Percentiles rank a stretch among this genome's conserved stretches.
These are phyloP conservation scores for Setipinna tenuifilis DNA, from an alignment of 2,797 vertebrate species.

Conservation along the genomic window DNA sequence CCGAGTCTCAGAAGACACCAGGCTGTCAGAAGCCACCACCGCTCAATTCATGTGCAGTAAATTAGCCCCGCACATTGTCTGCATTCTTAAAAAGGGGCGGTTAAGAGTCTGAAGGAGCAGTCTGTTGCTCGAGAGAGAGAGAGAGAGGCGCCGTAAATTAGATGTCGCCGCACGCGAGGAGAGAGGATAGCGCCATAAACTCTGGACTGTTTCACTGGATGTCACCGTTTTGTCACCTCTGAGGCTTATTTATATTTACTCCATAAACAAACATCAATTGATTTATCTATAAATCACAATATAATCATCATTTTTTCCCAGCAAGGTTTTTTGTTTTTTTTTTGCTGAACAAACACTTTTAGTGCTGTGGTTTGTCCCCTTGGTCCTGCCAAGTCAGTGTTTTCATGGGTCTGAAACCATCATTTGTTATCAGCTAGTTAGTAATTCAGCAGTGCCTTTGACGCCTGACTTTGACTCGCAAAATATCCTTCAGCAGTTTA, in stretches of 20 bases:
- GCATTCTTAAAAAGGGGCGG: conserved; percentile 12
- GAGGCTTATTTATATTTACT: conserved; percentile 7
- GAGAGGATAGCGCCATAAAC: not conserved
- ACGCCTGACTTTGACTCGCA: not conserved
- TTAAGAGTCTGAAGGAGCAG: not conserved
- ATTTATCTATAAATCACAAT: not conserved
- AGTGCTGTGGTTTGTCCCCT: not conserved
- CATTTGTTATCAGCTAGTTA: not conserved
- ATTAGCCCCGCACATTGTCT: conserved; percentile 41
- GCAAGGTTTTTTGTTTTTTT: not conserved
- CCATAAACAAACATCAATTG: conserved; percentile 7
- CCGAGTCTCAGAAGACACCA: conserved; percentile 40
- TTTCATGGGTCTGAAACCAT: not conserved
- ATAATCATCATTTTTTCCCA: not conserved
- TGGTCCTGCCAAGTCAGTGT: not conserved
- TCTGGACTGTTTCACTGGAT: not conserved
- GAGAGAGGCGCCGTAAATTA: conserved; percentile 28
- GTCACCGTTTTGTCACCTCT: not conserved
- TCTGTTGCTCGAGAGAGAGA: not conserved
- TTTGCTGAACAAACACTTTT: not conserved
- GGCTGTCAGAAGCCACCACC: conserved; percentile 28
- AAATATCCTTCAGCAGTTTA: not conserved
- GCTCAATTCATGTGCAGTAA: conserved; percentile 30
- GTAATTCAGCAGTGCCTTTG: not conserved
- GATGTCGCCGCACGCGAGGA: not conserved